Evolutionary conservation across 2,113 vertebrate species (phyloP), one percentile per base, ranked within the genome.

Genomic region (Ictidomys tridecemlineatus): DNA sequence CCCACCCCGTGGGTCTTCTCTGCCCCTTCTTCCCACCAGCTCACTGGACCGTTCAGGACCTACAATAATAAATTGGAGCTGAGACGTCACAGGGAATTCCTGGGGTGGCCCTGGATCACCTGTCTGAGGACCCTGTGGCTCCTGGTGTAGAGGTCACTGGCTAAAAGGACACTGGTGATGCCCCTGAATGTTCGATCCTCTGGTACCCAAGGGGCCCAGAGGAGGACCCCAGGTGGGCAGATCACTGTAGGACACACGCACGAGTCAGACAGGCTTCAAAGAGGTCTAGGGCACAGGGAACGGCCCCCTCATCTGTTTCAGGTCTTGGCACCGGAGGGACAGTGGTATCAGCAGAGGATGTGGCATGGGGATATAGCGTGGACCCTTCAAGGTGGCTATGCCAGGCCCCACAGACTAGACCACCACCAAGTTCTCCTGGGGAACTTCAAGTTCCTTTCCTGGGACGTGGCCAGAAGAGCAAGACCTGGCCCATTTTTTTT

Each of bases 141-240:
- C 42, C 37, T 42, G 28, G 45, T 8, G 2, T 24, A 56, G 53
- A 17, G 53, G 69, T 51, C 67, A 42, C 28, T 76, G 8, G 32
- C 34, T 82, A 37, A 63, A 32, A 7, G 72, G 69, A 51, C 53
- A 16, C 8, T 51, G 45, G 45, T 11, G 48, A 51, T 51, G 48
- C 12, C 48, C 48, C 48, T 51, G 45, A 45, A 45, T 9, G 45
- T 45, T 45, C 45, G 1, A 8, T 45, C 45, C 45, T 45, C 45
- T 45, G 45, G 45, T 56, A 42, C 58, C 4, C 51, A 42, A 18
- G 51, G 18, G 79, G 9, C 76, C n/a, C 32, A 56, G 42, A 78
- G 26, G 45, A 61, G 61, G n/a, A 56, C 37, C 32, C 2, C 0
- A 26, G 0, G 2, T 1, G 39, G 22, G 53, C 63, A 70, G 65